Evolutionary conservation across 2,113 vertebrate genomes (phyloP).

Genomic region (Paraplagusia blochii): DNA sequence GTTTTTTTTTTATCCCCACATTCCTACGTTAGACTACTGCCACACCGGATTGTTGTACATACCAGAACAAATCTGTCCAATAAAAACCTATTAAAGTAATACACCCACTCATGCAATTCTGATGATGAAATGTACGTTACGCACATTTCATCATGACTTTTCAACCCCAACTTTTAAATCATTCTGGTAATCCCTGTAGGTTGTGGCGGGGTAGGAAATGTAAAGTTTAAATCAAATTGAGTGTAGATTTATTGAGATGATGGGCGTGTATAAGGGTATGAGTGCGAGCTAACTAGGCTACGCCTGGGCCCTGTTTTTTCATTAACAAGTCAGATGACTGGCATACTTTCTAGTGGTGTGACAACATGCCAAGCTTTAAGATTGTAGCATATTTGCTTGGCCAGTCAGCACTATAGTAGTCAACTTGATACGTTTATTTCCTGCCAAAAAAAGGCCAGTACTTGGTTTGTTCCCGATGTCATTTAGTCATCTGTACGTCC

Average conservation of each 20-base stretch:
- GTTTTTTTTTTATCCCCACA: background rate
- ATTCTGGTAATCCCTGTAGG: background rate
- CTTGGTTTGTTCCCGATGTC: background rate
- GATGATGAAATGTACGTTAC: background rate
- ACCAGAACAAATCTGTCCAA: background rate
- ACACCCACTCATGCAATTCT: background rate
- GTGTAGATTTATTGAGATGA: constrained; percentile 27
- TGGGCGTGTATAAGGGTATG: background rate
- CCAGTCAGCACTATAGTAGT: constrained; percentile 10
- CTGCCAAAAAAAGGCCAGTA: background rate
- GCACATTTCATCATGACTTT: background rate
- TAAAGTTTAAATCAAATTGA: constrained; percentile 1
- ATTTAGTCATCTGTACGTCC: background rate
- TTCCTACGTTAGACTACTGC: background rate
- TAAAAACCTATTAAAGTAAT: background rate
- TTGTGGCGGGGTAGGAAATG: background rate
- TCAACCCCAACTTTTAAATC: background rate
- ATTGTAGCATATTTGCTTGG: constrained; percentile 12
- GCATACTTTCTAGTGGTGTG: constrained; percentile 42
- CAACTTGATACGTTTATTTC: constrained; percentile 26
- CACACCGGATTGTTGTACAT: background rate
- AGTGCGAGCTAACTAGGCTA: constrained; percentile 8
- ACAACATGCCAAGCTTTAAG: constrained; percentile 40
- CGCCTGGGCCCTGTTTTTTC: constrained; percentile 3
- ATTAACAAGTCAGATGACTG: constrained; percentile 35